A percentile compares a stretch with the other conserved stretches of the same genome.
Conservation (phyloP, 2,113 vertebrate genomes). For the Uria aalge region DNA sequence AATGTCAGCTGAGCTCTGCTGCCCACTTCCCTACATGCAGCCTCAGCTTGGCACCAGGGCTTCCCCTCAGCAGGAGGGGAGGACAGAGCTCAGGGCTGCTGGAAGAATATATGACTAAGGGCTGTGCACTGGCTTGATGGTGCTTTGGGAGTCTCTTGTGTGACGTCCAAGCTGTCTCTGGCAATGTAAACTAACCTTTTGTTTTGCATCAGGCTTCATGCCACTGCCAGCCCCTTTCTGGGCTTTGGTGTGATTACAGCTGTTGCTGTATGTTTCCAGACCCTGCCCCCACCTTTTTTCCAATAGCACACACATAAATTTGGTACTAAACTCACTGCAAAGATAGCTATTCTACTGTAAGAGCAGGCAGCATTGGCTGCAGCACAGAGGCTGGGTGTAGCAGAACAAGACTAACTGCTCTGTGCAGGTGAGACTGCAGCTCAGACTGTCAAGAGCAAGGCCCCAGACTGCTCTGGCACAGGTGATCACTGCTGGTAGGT, state of each 20-base stretch:
- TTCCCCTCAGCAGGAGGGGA: neutral
- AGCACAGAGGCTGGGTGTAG: neutral
- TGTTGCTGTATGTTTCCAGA: neutral
- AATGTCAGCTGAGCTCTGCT: neutral
- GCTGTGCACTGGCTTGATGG: accelerated
- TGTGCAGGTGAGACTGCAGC: accelerated
- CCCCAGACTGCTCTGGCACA: neutral
- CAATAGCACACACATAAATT: neutral
- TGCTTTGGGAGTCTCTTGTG: accelerated
- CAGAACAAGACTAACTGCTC: neutral
- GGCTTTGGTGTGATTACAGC: neutral
- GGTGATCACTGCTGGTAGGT: neutral
- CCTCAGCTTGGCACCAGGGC: neutral
- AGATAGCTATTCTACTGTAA: neutral
- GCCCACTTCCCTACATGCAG: neutral
- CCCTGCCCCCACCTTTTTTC: accelerated
- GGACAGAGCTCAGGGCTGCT: neutral
- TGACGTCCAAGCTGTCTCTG: neutral
- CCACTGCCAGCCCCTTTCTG: neutral
- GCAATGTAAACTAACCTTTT: neutral
- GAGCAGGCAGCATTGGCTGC: neutral
- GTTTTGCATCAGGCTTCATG: neutral
- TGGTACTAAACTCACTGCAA: neutral
- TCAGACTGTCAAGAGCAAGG: neutral
- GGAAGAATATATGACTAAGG: neutral